A percentile compares a stretch with the other conserved stretches of the same genome.
These are phyloP conservation scores for Nebria salina DNA, from an alignment of 2,888 invertebrate species.

Conservation along the genomic window DNA sequence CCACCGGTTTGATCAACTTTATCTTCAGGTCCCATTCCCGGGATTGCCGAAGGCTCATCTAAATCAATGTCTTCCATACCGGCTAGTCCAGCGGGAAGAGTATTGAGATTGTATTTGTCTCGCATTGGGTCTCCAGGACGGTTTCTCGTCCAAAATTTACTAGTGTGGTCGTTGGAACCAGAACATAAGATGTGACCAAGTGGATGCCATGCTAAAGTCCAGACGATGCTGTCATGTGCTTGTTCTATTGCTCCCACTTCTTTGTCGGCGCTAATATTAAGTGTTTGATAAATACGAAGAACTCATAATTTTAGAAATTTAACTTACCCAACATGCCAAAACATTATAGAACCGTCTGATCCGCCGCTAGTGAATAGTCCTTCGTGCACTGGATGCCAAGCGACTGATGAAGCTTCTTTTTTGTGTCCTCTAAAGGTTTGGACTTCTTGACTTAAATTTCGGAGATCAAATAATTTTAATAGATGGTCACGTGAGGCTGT, in stretches of 20 bases:
- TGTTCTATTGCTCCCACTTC: conserved; percentile 98
- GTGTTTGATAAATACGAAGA: conserved; percentile 45
- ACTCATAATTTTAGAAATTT: background rate
- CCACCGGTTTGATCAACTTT: conserved; percentile 83
- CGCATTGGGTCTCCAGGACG: conserved; percentile 98
- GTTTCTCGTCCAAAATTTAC: conserved; percentile 99
- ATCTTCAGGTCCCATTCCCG: conserved; percentile 99
- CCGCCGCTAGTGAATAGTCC: conserved; percentile 97
- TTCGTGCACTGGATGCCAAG: conserved; percentile 99
- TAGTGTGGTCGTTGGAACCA: conserved; percentile 99
- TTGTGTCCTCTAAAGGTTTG: conserved; percentile 99
- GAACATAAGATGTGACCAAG: conserved; percentile 98
- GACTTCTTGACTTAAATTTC: conserved; percentile 94
- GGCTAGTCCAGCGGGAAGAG: conserved; percentile 83
- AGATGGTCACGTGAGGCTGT: conserved; percentile 98
- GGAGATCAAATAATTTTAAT: conserved; percentile 95
- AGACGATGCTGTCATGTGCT: conserved; percentile 98
- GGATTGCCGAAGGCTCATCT: conserved; percentile 85
- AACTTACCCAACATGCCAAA: conserved; percentile 95
- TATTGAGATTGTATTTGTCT: conserved; percentile 97
- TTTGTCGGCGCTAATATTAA: conserved; percentile 81
- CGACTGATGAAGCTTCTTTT: conserved; percentile 96
- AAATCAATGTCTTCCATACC: conserved; percentile 73
- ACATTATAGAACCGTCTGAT: conserved; percentile 97
- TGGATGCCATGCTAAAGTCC: conserved; percentile 99